phyloP scores from a whole-genome alignment of 2,888 invertebrate genomes.

The Amblyjoppa fuscipennis region DNA sequence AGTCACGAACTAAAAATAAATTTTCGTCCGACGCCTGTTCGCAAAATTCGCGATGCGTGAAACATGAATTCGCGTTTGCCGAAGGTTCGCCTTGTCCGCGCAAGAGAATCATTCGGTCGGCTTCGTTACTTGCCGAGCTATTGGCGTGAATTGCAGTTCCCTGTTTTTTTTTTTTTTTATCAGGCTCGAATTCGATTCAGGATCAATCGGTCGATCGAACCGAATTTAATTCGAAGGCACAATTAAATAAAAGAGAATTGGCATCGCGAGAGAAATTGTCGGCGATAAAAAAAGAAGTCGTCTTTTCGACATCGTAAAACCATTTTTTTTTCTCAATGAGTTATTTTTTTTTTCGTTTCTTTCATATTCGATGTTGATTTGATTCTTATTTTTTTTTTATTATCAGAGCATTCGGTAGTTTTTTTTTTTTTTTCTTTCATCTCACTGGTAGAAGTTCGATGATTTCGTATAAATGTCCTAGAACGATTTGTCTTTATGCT shows the following conservation, averaged over 20 bases:
- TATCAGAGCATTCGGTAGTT: neutral
- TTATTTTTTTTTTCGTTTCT: constrained; percentile 9
- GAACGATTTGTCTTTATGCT: constrained; percentile 21
- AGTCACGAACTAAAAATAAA: constrained; percentile 75
- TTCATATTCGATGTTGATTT: constrained; percentile 25
- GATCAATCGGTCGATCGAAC: neutral
- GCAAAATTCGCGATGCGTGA: constrained; percentile 28
- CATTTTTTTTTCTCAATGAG: neutral
- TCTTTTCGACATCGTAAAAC: neutral
- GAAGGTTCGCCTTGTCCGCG: neutral
- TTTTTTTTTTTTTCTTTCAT: neutral
- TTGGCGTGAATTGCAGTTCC: neutral
- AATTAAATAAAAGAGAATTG: neutral
- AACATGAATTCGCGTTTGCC: constrained; percentile 16
- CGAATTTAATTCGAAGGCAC: neutral
- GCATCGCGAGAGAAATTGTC: neutral
- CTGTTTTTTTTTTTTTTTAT: too few relatives aligned
- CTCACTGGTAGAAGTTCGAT: constrained; percentile 64
- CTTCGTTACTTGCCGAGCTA: neutral
- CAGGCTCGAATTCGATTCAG: too few relatives aligned
- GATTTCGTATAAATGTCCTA: constrained; percentile 60
- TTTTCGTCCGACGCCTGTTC: constrained; percentile 10
- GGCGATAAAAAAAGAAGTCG: too few relatives aligned
- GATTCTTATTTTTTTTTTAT: constrained; percentile 7
- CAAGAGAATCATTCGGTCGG: neutral